phyloP scores from a whole-genome alignment of 2,888 invertebrate genomes.

The Xiphydria camelus region DNA sequence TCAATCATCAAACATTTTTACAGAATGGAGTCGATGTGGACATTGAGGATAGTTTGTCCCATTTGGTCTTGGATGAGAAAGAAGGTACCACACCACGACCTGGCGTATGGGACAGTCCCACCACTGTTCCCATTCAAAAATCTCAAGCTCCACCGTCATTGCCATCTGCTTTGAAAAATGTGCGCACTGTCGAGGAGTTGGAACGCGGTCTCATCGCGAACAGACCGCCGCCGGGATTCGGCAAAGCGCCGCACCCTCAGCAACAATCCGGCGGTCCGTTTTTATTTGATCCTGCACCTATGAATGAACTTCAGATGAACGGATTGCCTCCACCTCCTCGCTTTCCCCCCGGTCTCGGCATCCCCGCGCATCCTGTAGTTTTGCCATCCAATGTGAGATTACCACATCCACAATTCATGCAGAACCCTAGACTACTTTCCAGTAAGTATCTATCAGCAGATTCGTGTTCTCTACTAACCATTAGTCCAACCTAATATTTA shows the following conservation, averaged over 20 bases:
- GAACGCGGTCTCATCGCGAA: conserved; percentile 69
- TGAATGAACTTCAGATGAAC: conserved; percentile 40
- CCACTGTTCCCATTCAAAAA: conserved; percentile 40
- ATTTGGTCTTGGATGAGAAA: conserved; percentile 64
- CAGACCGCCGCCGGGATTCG: conserved; percentile 50
- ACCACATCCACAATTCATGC: conserved; percentile 55
- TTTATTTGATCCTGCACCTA: conserved; percentile 38
- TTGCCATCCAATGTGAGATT: conserved; percentile 57
- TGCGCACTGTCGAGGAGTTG: conserved; percentile 74
- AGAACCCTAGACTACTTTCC: conserved; percentile 42
- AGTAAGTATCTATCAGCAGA: conserved; percentile 43
- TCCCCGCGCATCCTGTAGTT: conserved; percentile 51
- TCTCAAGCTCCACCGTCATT: conserved; percentile 30
- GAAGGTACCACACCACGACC: conserved; percentile 58
- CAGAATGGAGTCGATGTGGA: conserved; percentile 47
- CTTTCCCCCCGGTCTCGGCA: conserved; percentile 54
- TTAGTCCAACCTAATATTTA: conserved; percentile 4
- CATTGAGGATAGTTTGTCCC: conserved; percentile 63
- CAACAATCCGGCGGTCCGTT: conserved; percentile 35
- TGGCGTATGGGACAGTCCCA: conserved; percentile 60
- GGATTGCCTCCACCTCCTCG: conserved; percentile 46
- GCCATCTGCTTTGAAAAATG: conserved; percentile 61
- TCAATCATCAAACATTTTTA: not conserved
- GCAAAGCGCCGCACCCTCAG: conserved; percentile 37
- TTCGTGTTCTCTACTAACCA: not conserved